Percentiles rank a stretch among this genome's conserved stretches.
Conservation (phyloP, 2,888 invertebrate species). For the Drosophila recens region DNA sequence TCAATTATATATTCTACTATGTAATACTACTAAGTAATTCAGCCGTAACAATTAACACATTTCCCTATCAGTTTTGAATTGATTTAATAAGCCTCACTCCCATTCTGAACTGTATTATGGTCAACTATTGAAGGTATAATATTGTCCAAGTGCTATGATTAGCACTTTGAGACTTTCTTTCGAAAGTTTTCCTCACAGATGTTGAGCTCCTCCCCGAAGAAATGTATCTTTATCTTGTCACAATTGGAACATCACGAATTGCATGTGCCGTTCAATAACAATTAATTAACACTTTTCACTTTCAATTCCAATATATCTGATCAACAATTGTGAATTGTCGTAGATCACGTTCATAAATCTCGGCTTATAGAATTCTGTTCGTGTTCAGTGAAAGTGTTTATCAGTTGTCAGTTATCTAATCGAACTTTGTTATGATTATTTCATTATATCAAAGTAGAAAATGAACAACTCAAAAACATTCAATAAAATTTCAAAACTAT, state of each 20-base stretch:
- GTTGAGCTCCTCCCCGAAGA: slow-evolving; percentile 12
- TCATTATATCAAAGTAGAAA: too few species aligned
- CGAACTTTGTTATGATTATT: slow-evolving; percentile 11
- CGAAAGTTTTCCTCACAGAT: slow-evolving; percentile 61
- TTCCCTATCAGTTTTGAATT: slow-evolving; percentile 6
- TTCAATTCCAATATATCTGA: slow-evolving; percentile 59
- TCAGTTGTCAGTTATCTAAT: slow-evolving; percentile 56
- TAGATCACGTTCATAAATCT: slow-evolving; percentile 49
- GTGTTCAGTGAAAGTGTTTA: slow-evolving; percentile 54
- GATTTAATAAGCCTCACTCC: slow-evolving; percentile 20
- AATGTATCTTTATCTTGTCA: slow-evolving; percentile 29
- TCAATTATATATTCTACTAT: slow-evolving; percentile 15
- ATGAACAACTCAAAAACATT: too few species aligned
- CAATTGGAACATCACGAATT: slow-evolving; percentile 76
- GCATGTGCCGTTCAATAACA: slow-evolving; percentile 39
- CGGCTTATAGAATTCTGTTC: slow-evolving; percentile 25
- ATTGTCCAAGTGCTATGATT: slow-evolving; percentile 38
- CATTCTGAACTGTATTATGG: slow-evolving; percentile 34
- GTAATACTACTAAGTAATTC: slow-evolving; percentile 16
- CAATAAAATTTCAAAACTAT: too few species aligned
- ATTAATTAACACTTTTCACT: slow-evolving; percentile 83
- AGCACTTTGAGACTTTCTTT: slow-evolving; percentile 60
- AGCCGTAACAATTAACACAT: slow-evolving; percentile 52
- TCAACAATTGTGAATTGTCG: slow-evolving; percentile 49
- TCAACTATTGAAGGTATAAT: slow-evolving; percentile 8